phyloP scores from a whole-genome alignment of 2,113 vertebrate species.

The Scalopus aquaticus region DNA sequence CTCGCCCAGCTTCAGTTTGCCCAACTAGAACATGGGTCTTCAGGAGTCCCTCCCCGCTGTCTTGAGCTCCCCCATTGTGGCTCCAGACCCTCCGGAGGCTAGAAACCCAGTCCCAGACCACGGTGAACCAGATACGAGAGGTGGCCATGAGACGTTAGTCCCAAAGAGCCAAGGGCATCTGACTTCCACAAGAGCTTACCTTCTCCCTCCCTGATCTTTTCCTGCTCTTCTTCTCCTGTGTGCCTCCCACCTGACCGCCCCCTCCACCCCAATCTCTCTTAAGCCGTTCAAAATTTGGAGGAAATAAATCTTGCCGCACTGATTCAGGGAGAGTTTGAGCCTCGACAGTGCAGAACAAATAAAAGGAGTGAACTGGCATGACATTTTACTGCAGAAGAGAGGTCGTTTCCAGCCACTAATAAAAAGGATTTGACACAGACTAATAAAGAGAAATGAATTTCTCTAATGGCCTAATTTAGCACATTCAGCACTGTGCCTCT shows the following conservation, averaged over 20 bases:
- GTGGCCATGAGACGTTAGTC: constrained; percentile 38
- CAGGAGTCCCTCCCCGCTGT: neutral
- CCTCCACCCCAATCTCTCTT: constrained; percentile 63
- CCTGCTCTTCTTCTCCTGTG: neutral
- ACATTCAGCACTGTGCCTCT: constrained; percentile 83
- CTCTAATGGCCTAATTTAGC: constrained; percentile 87
- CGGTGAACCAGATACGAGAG: neutral
- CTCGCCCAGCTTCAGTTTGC: neutral
- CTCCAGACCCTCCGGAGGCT: neutral
- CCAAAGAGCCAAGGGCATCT: constrained; percentile 34
- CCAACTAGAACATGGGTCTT: neutral
- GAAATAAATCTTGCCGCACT: constrained; percentile 82
- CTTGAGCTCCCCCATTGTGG: neutral
- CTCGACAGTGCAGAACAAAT: constrained; percentile 84
- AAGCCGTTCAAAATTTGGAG: constrained; percentile 83
- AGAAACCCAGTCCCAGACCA: neutral
- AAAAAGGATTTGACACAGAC: constrained; percentile 88
- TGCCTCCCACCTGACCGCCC: neutral
- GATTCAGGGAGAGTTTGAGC: constrained; percentile 83
- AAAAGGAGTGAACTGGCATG: constrained; percentile 85
- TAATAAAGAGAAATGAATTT: constrained; percentile 91
- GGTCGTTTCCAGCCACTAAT: constrained; percentile 88
- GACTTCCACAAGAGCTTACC: constrained; percentile 59
- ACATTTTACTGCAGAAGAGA: constrained; percentile 89
- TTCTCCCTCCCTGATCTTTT: neutral